Conservation (phyloP, 2,888 invertebrate species). For the Dyspetes luteomarginatus region DNA sequence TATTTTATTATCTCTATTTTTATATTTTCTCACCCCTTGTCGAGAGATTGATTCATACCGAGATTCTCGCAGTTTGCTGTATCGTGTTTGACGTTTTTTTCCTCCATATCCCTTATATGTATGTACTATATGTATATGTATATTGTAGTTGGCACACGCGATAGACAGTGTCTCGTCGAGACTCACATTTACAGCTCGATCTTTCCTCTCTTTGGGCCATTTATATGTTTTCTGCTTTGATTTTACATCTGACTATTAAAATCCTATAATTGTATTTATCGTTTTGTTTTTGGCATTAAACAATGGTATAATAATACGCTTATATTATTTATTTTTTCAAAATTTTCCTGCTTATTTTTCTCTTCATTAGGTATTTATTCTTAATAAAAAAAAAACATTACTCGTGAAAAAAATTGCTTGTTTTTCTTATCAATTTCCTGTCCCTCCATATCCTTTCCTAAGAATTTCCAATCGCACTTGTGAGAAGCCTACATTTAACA, state of each 20-base stretch:
- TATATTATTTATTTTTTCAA: background rate
- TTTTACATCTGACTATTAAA: background rate
- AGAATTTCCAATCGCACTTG: background rate
- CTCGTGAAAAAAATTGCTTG: background rate
- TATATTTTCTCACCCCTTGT: slow-evolving; percentile 45
- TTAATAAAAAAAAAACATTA: background rate
- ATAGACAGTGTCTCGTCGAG: background rate
- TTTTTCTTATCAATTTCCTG: background rate
- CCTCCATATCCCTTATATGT: background rate
- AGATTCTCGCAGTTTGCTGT: background rate
- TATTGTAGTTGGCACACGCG: slow-evolving; percentile 1
- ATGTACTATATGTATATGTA: no score
- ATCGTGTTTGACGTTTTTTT: background rate
- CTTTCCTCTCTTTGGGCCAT: background rate
- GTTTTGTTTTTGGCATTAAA: background rate
- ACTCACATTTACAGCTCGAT: background rate
- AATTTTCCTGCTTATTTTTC: background rate
- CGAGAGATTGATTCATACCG: slow-evolving; percentile 62
- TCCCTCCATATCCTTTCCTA: background rate
- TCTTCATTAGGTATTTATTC: background rate
- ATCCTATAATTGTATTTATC: background rate
- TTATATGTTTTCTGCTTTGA: background rate
- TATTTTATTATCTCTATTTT: slow-evolving; percentile 32
- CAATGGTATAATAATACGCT: background rate
- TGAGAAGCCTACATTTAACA: slow-evolving; percentile 20